Percentiles rank a stretch among this genome's conserved stretches.
Evolutionary conservation across 1,140 invertebrate species (phyloP).

Genomic region (Heliconius nattereri): DNA sequence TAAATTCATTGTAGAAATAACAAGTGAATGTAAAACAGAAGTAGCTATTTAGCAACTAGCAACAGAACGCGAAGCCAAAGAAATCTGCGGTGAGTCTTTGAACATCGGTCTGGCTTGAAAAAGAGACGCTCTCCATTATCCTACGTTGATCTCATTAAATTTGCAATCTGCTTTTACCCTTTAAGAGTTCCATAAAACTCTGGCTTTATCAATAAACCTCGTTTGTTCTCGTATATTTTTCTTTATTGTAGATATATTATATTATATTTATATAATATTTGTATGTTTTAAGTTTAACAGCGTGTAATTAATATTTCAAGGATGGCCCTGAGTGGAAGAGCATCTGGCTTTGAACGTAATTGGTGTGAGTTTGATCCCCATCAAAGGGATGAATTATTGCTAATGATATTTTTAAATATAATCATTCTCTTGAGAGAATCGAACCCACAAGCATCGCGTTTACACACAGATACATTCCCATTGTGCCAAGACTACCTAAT

Average conservation of each 20-base stretch:
- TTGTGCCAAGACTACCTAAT: too few species aligned
- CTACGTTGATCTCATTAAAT: conserved; percentile 41
- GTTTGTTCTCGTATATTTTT: not conserved
- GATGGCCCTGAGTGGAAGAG: too few species aligned
- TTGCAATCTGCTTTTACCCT: conserved; percentile 28
- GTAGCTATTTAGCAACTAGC: conserved; percentile 21
- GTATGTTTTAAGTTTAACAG: too few species aligned
- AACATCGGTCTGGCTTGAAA: conserved; percentile 29
- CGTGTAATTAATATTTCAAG: too few species aligned
- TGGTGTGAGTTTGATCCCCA: too few species aligned
- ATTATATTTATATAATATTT: not conserved
- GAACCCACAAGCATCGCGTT: too few species aligned
- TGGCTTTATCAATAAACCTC: conserved; percentile 30
- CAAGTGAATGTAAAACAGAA: conserved; percentile 5
- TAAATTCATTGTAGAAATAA: conserved; percentile 15
- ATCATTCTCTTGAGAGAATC: too few species aligned
- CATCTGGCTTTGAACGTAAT: too few species aligned
- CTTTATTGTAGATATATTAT: not conserved
- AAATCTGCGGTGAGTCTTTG: conserved; percentile 30
- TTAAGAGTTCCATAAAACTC: conserved; percentile 30
- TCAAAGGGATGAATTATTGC: too few species aligned
- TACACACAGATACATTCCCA: too few species aligned
- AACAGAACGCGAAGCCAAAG: conserved; percentile 30
- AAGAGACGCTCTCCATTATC: conserved; percentile 30
- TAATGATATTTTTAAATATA: too few species aligned